Conservation (phyloP, 2,797 vertebrate species). For the Pseudomugil gertrudae region DNA sequence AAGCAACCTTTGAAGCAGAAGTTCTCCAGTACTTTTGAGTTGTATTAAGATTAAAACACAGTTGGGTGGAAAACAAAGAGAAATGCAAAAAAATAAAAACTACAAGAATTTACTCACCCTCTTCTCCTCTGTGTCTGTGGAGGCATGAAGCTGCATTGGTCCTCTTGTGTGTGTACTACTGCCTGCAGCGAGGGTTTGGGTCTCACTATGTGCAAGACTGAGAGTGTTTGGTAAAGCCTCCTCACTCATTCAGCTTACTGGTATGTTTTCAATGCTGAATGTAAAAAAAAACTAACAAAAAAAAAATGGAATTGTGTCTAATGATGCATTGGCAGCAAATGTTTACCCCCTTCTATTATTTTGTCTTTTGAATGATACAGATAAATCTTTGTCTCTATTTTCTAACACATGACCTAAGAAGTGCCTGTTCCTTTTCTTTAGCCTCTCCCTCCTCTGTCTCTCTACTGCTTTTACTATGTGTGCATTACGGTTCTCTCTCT, state of each 20-base stretch:
- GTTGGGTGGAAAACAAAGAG: conserved; percentile 9
- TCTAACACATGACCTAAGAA: conserved; percentile 66
- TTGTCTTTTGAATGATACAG: conserved; percentile 39
- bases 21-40: conserved; percentile 40
- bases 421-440: conserved; percentile 54
- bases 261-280: conserved; percentile 53
- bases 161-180: conserved; percentile 57
- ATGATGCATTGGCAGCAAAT: conserved; percentile 48
- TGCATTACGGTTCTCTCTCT: conserved; percentile 58
- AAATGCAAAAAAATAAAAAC: conserved; percentile 3
- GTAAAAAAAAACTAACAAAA: conserved; percentile 28
- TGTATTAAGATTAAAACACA: conserved; percentile 41
- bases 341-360: conserved; percentile 23
- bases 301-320: conserved; percentile 19
- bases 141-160: conserved; percentile 78
- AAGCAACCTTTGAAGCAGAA: conserved; percentile 57
- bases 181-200: conserved; percentile 47
- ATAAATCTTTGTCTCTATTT: conserved; percentile 44
- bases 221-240: conserved; percentile 59
- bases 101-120: conserved; percentile 75
- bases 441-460: conserved; percentile 45
- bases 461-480: conserved; percentile 51
- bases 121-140: conserved; percentile 71
- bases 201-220: conserved; percentile 58
- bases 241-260: conserved; percentile 72